Base-by-base conservation (phyloP, 2,888 invertebrate species). In the Caenorhabditis zanzibari region DNA sequence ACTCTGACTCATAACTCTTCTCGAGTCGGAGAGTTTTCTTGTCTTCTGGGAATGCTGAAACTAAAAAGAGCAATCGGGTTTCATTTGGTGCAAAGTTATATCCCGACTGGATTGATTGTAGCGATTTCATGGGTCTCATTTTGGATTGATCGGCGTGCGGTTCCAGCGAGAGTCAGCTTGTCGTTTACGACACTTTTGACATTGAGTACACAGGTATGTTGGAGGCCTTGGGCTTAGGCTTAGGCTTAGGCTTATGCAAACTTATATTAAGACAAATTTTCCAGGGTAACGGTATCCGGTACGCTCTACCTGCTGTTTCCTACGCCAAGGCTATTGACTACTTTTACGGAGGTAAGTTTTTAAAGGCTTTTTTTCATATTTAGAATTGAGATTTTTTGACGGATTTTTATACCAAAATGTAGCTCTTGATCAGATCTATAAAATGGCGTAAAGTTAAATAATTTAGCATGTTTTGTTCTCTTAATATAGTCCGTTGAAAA, bases 51-150 rank as follows among this genome's bases (percentile, higher is more conserved):
- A 32, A 85, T 88, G 83, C 81, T 90, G 52, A 74, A 86, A 84
- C 90, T 94, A 85, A 93, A 93, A 68, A 92, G 94, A n/a, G 93
- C 94, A 14, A 93, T 94, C 22, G 94, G 94, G n/a, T 94, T 93
- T 88, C 94, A 94, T 89, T 89, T 94, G 84, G 94, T 94, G 3
- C 90, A 88, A 76, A 84, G 84, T 59, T 89, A 89, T 66, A 86
- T 89, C 49, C 89, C 89, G 4, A 88, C 89, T 4, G 89, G 85
- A 22, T 75, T 88, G 10, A 89, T 89, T 63, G 89, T 89, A 0
- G 86, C 87, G 54, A 89, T 89, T 24, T 85, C 85, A 0, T 89
- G 89, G 89, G 89, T 89, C 7, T 88, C 88, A 0, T 89, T 89
- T 63, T 89, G 89, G 87, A 87, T 87, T 49, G 87, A 87, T 44